Evolutionary conservation across 2,888 invertebrate genomes (phyloP).

Genomic region (Drosophila gaucha): DNA sequence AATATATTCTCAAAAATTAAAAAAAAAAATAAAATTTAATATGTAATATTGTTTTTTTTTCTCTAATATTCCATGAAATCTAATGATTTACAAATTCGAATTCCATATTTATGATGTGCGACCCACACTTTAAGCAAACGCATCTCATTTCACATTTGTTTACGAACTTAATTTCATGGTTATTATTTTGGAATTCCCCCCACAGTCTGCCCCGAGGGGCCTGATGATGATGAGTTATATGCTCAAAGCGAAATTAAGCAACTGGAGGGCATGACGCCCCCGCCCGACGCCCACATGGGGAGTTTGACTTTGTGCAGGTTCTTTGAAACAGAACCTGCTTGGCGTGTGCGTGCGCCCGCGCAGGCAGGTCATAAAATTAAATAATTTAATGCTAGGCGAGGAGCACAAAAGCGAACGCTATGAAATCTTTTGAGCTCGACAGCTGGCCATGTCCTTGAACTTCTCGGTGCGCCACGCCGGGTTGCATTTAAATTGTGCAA

Average conservation of each 20-base stretch:
- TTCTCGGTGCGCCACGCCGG: constrained; percentile 33
- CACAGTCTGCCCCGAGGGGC: constrained; percentile 17
- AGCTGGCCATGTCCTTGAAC: constrained; percentile 63
- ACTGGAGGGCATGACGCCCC: constrained; percentile 32
- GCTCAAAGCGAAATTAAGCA: constrained; percentile 60
- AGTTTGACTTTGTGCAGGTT: constrained; percentile 44
- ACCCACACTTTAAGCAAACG: constrained; percentile 40
- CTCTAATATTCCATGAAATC: neutral
- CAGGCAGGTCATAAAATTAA: constrained; percentile 58
- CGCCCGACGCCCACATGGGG: constrained; percentile 24
- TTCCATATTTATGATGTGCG: constrained; percentile 16
- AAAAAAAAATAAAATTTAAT: too few species aligned
- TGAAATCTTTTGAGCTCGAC: constrained; percentile 33
- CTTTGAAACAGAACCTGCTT: constrained; percentile 33
- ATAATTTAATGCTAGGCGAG: constrained; percentile 65
- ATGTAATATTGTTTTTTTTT: too few species aligned
- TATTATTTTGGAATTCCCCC: constrained; percentile 50
- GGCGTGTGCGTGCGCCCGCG: constrained; percentile 44
- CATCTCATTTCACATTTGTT: constrained; percentile 41
- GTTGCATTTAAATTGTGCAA: constrained; percentile 68
- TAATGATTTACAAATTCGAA: constrained; percentile 5
- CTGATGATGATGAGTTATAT: constrained; percentile 59
- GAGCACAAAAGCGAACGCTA: constrained; percentile 29
- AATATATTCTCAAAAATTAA: too few species aligned
- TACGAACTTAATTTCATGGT: constrained; percentile 66